A percentile compares a stretch with the other conserved stretches of the same genome.
phyloP scores from a whole-genome alignment of 1,140 invertebrate genomes.

The Bombus superbus region DNA sequence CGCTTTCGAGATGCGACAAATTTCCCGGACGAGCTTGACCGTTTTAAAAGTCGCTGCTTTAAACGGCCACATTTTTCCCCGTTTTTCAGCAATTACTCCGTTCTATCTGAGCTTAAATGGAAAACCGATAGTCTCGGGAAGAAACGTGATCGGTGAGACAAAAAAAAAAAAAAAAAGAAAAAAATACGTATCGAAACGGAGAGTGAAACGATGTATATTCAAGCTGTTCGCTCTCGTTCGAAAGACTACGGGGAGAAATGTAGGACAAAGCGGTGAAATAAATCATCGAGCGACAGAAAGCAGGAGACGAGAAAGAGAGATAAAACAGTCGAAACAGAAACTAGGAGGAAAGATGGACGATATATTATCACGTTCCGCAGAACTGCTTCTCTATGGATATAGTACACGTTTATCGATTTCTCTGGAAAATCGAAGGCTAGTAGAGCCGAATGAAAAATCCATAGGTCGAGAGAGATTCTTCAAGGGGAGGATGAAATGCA shows the following conservation, averaged over 20 bases:
- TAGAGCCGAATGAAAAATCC: background rate
- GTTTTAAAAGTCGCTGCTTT: background rate
- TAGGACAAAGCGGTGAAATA: constrained; percentile 36
- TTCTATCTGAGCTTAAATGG: background rate
- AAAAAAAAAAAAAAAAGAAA: fast-evolving
- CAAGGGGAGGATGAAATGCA: background rate
- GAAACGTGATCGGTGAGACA: too few relatives aligned
- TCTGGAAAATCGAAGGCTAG: too few relatives aligned
- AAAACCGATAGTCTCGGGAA: background rate
- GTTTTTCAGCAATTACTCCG: background rate
- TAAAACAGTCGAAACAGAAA: constrained; percentile 25
- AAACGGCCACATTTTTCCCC: background rate
- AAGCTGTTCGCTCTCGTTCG: background rate
- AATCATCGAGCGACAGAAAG: constrained; percentile 14
- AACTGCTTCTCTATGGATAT: background rate
- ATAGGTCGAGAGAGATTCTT: background rate
- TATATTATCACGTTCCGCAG: background rate
- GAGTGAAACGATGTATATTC: constrained; percentile 9
- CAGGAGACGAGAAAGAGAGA: background rate
- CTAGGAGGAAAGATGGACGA: constrained; percentile 8
- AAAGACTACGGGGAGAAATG: constrained; percentile 18
- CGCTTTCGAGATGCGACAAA: background rate
- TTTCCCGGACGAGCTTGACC: background rate
- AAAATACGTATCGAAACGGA: background rate
- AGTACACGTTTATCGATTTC: background rate